Evolutionary conservation across 1,140 invertebrate genomes (phyloP), one percentile per base, ranked within the genome.

Genomic region (Geopemphigus sp.): DNA sequence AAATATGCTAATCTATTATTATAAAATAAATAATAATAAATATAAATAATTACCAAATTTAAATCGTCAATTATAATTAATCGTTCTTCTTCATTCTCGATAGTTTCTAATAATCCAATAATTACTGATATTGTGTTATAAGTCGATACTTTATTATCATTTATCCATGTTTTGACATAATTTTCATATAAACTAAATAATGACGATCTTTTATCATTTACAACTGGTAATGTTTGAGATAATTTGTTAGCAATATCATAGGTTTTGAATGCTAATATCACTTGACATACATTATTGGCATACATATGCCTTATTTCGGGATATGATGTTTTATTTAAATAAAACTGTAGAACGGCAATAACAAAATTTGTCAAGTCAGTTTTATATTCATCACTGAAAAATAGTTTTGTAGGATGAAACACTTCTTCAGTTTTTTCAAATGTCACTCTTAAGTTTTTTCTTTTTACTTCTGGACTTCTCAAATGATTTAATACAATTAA

Each of bases 121-220:
- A 63, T 61, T 29, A 78, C 12, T 19, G 74, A 78, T 63, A 78
- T 61, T 59, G 39, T 63, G 10, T 78, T 78, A 78, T 78, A 78
- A 5, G 74, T 78, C 47, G 47, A 61, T 29, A 78, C 39, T 47
- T 50, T 61, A 26, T 78, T 15, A 78, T 61, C 22, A 47, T 47
- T 32, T 47, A 78, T 61, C 74, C 74, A 78, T 11, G 5, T 78
- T 78, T 78, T 78, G 1, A 78, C 45, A 63, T 61, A 78, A 45
- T 12, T 61, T n/a, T 63, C 57, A 61, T 78, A 78, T 0, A 78
- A 1, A 19, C 39, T 78, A 26, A 61, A 78, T 50, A 17, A 26
- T 26, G 57, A 50, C 47, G 19, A 56, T 24, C 11, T 50, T 50
- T 59, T 22, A 29, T 78, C 22, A 29, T 78, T 50, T 50, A 14